These are phyloP conservation scores for Sebastes schlegelii DNA, from an alignment of 2,113 vertebrate genomes.

Conservation along the genomic window DNA sequence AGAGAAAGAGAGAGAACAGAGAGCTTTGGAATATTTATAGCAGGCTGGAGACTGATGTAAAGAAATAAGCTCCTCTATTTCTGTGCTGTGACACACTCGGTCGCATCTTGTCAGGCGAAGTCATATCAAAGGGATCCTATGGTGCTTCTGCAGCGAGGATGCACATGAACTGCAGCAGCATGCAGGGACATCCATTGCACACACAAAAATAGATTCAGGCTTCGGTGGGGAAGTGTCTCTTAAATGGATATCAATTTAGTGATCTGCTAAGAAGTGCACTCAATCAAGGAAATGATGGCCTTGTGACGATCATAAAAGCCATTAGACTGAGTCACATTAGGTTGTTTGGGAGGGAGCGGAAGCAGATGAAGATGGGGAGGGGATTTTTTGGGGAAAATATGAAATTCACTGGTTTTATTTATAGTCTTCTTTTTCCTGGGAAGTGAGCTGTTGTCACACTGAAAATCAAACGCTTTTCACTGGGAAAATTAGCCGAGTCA, in stretches of 20 bases:
- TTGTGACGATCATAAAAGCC: conserved; percentile 42
- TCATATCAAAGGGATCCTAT: conserved; percentile 59
- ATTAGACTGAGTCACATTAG: conserved; percentile 31
- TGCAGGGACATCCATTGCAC: conserved; percentile 5
- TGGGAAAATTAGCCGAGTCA: not conserved
- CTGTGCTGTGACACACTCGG: conserved; percentile 62
- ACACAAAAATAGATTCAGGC: not conserved
- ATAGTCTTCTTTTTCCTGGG: not conserved
- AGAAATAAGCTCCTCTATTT: conserved; percentile 78
- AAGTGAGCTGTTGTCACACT: not conserved
- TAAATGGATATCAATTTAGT: conserved; percentile 6
- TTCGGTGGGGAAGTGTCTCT: conserved; percentile 13
- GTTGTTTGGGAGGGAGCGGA: conserved; percentile 8
- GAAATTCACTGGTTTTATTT: conserved; percentile 28
- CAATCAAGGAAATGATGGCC: conserved; percentile 41
- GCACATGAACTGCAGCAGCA: conserved; percentile 2
- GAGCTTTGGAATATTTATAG: conserved; percentile 79
- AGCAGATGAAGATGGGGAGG: not conserved
- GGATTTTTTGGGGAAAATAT: conserved; percentile 14
- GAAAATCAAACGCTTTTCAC: not conserved
- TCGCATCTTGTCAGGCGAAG: conserved; percentile 59
- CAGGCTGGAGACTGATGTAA: conserved; percentile 61
- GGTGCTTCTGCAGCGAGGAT: conserved; percentile 40
- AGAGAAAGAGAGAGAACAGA: conserved; percentile 45
- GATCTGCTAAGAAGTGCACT: conserved; percentile 1